Evolutionary conservation across 2,888 invertebrate species (phyloP), one percentile per base, ranked within the genome.

Genomic region (Trypoxylon attenuatum): DNA sequence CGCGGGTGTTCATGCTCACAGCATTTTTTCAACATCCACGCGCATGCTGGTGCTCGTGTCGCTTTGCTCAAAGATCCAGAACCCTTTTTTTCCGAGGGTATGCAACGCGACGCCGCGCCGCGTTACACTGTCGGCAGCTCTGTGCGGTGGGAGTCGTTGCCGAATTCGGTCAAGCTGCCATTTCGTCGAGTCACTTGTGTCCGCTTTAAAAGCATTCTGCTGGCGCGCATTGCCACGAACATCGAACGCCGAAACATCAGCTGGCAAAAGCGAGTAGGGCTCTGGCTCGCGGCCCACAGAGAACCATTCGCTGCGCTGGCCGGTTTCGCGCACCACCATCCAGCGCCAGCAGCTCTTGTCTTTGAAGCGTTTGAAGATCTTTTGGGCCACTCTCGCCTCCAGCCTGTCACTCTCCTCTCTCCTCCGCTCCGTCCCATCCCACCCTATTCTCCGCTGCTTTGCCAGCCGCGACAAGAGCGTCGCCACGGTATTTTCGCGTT

Each of bases 81-180:
- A 53, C 39, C 38, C 51, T 49, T 38, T 51, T 47, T 39, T 29
- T 58, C 19, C 33, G 18, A 5, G 27, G 29, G 10, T 42, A 64
- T 64, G 42, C 65, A 23, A 6, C 8, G 25, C 33, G 25, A 10
- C 13, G 21, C 27, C 13, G 16, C 42, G 38, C 27, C 21, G 39
- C 15, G 25, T 33, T 33, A 6, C 33, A 39, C 27, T 15, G 5
- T 19, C 10, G 5, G 18, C 19, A 6, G 2, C 16, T 55, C 43
- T 25, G 27, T 27, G 50, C 46, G 43, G 46, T 46, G 47, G 54
- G 51, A 52, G 38, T 59, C 47, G 18, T 50, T 39, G n/a, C 23
- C 67, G 60, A 71, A 64, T 58, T 71, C 71, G 71, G 71, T 67
- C 71, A 71, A 71, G 71, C 71, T 58, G 71, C 67, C 67, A 70